These are phyloP conservation scores for Yponomeuta evonymella DNA, from an alignment of 2,888 invertebrate species.

Conservation along the genomic window DNA sequence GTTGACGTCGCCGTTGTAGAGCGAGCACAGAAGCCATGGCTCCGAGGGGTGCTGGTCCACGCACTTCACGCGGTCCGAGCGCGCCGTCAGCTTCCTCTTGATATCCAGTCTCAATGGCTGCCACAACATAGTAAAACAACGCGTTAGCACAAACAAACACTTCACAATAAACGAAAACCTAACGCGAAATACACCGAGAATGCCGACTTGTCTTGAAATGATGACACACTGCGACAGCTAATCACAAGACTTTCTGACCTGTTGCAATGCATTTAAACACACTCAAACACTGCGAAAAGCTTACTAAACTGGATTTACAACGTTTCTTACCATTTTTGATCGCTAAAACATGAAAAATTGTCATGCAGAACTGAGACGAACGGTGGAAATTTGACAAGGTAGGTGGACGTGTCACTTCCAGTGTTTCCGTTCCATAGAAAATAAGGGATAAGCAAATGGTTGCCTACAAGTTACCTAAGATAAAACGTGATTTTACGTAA, in stretches of 20 bases:
- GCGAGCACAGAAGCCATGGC: conserved; percentile 98
- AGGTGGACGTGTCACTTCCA: conserved; percentile 63
- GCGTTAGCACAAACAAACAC: conserved; percentile 24
- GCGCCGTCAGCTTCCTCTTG: conserved; percentile 96
- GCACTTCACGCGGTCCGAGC: conserved; percentile 98
- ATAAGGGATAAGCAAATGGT: background rate
- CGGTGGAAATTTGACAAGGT: conserved; percentile 59
- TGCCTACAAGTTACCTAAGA: background rate
- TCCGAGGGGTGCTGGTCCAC: conserved; percentile 98
- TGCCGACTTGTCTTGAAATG: conserved; percentile 46
- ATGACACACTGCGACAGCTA: conserved; percentile 46
- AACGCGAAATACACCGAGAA: conserved; percentile 21
- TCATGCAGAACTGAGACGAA: conserved; percentile 45
- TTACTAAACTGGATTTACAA: conserved; percentile 20
- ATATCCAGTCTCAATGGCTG: conserved; percentile 98
- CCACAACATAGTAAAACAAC: conserved; percentile 42
- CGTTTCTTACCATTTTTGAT: conserved; percentile 60
- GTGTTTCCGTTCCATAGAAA: background rate
- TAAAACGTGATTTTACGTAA: no score
- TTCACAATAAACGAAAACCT: conserved; percentile 5
- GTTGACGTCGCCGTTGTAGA: conserved; percentile 99
- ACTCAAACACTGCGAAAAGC: background rate
- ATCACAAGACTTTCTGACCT: conserved; percentile 8
- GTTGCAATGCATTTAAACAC: background rate
- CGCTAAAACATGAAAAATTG: conserved; percentile 64